A percentile compares a stretch with the other conserved stretches of the same genome.
phyloP scores from a whole-genome alignment of 2,888 invertebrate genomes.

The Falcaria lacertinaria region DNA sequence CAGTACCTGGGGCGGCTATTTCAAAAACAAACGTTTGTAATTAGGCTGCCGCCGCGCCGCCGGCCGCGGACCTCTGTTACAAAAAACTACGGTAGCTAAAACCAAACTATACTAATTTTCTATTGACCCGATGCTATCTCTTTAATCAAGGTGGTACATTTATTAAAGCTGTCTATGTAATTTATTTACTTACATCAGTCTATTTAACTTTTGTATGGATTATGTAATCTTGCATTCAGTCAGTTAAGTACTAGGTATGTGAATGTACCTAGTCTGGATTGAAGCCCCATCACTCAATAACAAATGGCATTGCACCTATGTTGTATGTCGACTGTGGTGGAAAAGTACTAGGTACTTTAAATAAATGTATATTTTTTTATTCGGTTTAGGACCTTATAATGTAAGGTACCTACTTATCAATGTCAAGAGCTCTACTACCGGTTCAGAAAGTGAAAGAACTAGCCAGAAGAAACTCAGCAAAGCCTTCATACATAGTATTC shows the following conservation, averaged over 20 bases:
- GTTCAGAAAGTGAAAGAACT: too few relatives aligned
- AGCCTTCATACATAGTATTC: too few relatives aligned
- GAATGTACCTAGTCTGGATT: neutral
- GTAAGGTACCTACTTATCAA: too few relatives aligned
- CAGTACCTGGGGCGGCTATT: conserved; percentile 57
- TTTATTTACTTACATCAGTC: conserved; percentile 6
- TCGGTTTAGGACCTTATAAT: too few relatives aligned
- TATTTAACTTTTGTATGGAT: neutral
- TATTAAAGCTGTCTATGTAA: conserved; percentile 14
- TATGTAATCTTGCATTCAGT: neutral
- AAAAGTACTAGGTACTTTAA: too few relatives aligned
- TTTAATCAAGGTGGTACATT: conserved; percentile 27
- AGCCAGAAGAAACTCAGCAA: too few relatives aligned
- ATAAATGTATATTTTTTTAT: too few relatives aligned
- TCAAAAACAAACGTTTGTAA: conserved; percentile 74
- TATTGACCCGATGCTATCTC: conserved; percentile 53
- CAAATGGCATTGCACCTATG: too few relatives aligned
- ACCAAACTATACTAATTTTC: conserved; percentile 53
- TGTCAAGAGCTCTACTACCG: too few relatives aligned
- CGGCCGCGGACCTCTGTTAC: conserved; percentile 33
- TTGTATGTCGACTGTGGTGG: too few relatives aligned
- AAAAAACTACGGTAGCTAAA: conserved; percentile 63
- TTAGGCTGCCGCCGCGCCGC: conserved; percentile 52
- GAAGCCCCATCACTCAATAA: too few relatives aligned
- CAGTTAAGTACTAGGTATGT: neutral